Conservation (phyloP, 2,888 invertebrate species). For the Oegoconia quadripuncta region DNA sequence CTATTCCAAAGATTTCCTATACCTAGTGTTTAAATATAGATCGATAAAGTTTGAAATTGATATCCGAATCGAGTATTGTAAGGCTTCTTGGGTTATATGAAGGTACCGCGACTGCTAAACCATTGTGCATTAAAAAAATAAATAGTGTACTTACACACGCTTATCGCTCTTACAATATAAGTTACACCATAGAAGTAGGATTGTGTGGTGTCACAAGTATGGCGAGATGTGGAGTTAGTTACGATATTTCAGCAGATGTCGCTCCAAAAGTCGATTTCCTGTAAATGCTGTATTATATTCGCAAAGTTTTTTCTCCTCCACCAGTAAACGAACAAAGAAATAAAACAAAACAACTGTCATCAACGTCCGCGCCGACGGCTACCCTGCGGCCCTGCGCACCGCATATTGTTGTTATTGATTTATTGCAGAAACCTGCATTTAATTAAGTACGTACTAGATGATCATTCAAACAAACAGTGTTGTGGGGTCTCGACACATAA, state of each 20-base stretch:
- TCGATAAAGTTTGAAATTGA: too few relatives aligned
- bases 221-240: not conserved
- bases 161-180: too few relatives aligned
- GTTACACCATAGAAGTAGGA: too few relatives aligned
- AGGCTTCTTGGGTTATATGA: too few relatives aligned
- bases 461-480: too few relatives aligned
- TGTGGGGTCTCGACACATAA: too few relatives aligned
- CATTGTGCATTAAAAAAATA: too few relatives aligned
- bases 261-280: slow-evolving; percentile 68
- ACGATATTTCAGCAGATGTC: slow-evolving; percentile 49
- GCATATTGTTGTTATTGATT: not conserved
- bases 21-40: too few relatives aligned
- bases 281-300: slow-evolving; percentile 48
- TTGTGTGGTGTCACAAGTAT: not conserved
- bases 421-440: not conserved
- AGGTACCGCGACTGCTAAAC: too few relatives aligned
- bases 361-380: slow-evolving; percentile 54
- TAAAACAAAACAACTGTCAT: slow-evolving; percentile 75
- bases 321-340: slow-evolving; percentile 57
- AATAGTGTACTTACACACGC: too few relatives aligned
- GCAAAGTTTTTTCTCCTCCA: slow-evolving; percentile 53
- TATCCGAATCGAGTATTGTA: slow-evolving; percentile 13
- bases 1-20: too few relatives aligned
- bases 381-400: slow-evolving; percentile 30
- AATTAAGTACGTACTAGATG: too few relatives aligned